These are phyloP conservation scores for Operophtera brumata DNA, from an alignment of 2,888 invertebrate genomes.

Conservation along the genomic window DNA sequence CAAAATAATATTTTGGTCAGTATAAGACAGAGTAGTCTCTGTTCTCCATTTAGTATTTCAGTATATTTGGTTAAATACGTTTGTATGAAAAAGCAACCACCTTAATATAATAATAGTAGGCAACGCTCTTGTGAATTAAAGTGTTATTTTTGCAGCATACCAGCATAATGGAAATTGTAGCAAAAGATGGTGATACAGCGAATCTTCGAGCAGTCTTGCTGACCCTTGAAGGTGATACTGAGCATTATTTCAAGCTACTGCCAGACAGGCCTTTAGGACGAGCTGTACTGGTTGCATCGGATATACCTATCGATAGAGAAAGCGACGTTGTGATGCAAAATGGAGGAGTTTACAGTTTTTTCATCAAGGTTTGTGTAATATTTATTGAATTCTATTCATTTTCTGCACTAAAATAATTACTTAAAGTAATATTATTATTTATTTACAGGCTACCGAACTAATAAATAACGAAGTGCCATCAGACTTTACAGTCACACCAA, in stretches of 20 bases:
- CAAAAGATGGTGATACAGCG: constrained; percentile 91
- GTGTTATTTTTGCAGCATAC: constrained; percentile 65
- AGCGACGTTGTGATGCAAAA: constrained; percentile 86
- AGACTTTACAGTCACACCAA: constrained; percentile 83
- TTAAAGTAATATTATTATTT: too few species aligned
- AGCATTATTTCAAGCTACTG: constrained; percentile 84
- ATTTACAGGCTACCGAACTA: constrained; percentile 84
- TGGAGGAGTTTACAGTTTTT: constrained; percentile 88
- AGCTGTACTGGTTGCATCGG: constrained; percentile 82
- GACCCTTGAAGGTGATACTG: constrained; percentile 84
- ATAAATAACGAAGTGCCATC: constrained; percentile 86
- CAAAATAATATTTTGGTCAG: too few species aligned
- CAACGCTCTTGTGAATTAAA: too few species aligned
- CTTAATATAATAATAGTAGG: too few species aligned
- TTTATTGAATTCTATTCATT: too few species aligned
- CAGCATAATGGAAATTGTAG: constrained; percentile 85
- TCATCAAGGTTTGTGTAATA: constrained; percentile 73
- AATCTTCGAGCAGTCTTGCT: constrained; percentile 84
- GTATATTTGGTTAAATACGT: too few species aligned
- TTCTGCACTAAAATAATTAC: too few species aligned
- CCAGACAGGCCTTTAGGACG: constrained; percentile 79
- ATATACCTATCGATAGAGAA: constrained; percentile 86
- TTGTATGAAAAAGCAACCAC: too few species aligned
- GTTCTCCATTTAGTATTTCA: too few species aligned
- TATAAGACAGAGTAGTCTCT: too few species aligned